phyloP scores from a whole-genome alignment of 2,113 vertebrate species.

The Hypomesus transpacificus region DNA sequence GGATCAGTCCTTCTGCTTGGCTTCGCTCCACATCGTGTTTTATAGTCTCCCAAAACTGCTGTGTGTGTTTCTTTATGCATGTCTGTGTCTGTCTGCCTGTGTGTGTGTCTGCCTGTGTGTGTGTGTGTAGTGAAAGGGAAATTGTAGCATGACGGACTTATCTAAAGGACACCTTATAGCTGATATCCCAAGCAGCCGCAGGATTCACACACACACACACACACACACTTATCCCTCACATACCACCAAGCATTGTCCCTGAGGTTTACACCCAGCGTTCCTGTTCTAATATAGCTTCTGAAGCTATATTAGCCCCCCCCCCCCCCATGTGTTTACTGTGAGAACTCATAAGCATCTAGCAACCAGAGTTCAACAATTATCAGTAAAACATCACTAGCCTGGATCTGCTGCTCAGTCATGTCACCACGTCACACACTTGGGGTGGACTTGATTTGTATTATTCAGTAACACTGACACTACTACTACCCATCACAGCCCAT shows the following conservation, averaged over 20 bases:
- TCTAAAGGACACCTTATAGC: conserved; percentile 16
- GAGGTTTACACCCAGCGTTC: conserved; percentile 49
- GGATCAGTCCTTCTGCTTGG: conserved; percentile 41
- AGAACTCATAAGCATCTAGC: too few species aligned
- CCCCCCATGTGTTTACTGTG: too few species aligned
- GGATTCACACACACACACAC: conserved; percentile 1
- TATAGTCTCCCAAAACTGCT: conserved; percentile 54
- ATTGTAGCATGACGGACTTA: not conserved
- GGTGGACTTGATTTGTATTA: too few species aligned
- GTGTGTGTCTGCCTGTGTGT: not conserved
- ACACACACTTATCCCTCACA: not conserved
- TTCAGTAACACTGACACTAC: too few species aligned
- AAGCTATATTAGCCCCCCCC: too few species aligned
- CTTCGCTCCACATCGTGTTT: conserved; percentile 50
- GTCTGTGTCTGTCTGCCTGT: conserved; percentile 4
- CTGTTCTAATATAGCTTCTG: conserved; percentile 10
- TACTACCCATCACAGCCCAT: too few species aligned
- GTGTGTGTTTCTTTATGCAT: conserved; percentile 3
- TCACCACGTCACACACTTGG: too few species aligned
- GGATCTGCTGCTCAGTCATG: too few species aligned
- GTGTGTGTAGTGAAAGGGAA: not conserved
- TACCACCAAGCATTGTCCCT: conserved; percentile 19
- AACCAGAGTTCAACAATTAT: too few species aligned
- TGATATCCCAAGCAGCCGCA: conserved; percentile 52
- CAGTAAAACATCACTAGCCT: too few species aligned